These are phyloP conservation scores for Caenorhabditis sp. DNA, from an alignment of 2,888 invertebrate genomes.

Conservation along the genomic window DNA sequence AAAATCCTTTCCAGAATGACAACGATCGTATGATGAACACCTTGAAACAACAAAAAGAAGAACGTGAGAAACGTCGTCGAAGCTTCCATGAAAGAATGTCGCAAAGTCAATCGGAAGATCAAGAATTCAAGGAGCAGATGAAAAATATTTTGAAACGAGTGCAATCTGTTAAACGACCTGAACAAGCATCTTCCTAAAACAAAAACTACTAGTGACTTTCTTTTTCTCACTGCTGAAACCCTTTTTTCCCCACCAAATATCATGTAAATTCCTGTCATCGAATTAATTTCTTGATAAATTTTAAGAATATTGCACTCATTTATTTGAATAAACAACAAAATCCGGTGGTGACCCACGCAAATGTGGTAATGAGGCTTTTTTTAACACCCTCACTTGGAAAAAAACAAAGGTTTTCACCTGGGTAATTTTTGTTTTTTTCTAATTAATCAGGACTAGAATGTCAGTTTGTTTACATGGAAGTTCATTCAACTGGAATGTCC, in stretches of 20 bases:
- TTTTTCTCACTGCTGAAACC: neutral
- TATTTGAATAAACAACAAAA: too few relatives aligned
- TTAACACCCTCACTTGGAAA: too few relatives aligned
- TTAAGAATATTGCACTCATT: neutral
- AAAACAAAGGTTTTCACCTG: too few relatives aligned
- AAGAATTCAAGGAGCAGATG: constrained; percentile 67
- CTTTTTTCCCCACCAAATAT: neutral
- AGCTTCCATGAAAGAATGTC: constrained; percentile 67
- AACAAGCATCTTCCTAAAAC: neutral
- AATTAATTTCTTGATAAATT: too few relatives aligned
- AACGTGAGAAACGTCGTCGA: constrained; percentile 66
- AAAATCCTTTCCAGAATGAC: constrained; percentile 59
- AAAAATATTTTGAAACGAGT: constrained; percentile 56
- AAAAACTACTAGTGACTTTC: neutral
- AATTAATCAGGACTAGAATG: too few relatives aligned
- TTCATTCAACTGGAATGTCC: too few relatives aligned
- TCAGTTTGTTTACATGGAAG: too few relatives aligned
- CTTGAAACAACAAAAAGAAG: constrained; percentile 65
- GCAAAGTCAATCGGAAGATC: constrained; percentile 62
- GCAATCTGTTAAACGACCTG: constrained; percentile 37
- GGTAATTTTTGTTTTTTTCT: too few relatives aligned
- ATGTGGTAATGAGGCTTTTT: too few relatives aligned
- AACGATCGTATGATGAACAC: constrained; percentile 66
- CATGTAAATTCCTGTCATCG: neutral
- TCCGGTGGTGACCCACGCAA: too few relatives aligned